A percentile compares a stretch with the other conserved stretches of the same genome.
phyloP scores from a whole-genome alignment of 2,113 vertebrate genomes.

The Orycteropus afer region DNA sequence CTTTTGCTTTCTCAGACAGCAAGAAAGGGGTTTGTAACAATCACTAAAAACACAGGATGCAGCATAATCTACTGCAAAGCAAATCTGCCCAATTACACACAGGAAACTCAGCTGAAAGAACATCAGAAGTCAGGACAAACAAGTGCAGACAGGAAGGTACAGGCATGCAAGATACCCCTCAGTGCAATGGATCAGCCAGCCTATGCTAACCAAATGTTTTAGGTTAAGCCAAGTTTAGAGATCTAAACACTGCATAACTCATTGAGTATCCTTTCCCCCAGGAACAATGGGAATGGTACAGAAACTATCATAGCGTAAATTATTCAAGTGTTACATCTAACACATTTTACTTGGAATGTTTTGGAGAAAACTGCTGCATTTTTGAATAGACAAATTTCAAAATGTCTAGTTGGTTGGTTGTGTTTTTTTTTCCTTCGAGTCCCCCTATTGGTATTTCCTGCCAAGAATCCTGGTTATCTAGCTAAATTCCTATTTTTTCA shows the following conservation, averaged over 20 bases:
- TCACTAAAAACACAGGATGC: slow-evolving; percentile 75
- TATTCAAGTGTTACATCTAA: slow-evolving; percentile 14
- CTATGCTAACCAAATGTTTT: slow-evolving; percentile 54
- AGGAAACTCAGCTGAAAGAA: slow-evolving; percentile 32
- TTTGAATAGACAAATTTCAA: slow-evolving; percentile 8
- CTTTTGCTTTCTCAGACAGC: slow-evolving; percentile 78
- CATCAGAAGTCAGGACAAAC: slow-evolving; percentile 51
- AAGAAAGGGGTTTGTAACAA: slow-evolving; percentile 75
- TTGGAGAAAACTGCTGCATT: slow-evolving; percentile 27
- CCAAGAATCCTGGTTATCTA: slow-evolving; percentile 27
- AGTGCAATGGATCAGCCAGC: slow-evolving; percentile 71
- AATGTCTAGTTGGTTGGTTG: neutral
- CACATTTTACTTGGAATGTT: slow-evolving; percentile 58
- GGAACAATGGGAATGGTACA: neutral
- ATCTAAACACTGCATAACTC: neutral
- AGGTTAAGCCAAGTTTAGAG: slow-evolving; percentile 48
- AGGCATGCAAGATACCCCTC: slow-evolving; percentile 71
- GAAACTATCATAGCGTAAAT: neutral
- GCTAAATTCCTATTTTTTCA: neutral
- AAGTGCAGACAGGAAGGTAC: slow-evolving; percentile 46
- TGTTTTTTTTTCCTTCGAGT: neutral
- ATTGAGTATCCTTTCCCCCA: neutral
- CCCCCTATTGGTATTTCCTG: slow-evolving; percentile 17
- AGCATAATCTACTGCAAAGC: slow-evolving; percentile 53
- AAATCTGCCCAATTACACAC: slow-evolving; percentile 30